phyloP scores from a whole-genome alignment of 2,113 vertebrate genomes.

The Butastur rufipennis region DNA sequence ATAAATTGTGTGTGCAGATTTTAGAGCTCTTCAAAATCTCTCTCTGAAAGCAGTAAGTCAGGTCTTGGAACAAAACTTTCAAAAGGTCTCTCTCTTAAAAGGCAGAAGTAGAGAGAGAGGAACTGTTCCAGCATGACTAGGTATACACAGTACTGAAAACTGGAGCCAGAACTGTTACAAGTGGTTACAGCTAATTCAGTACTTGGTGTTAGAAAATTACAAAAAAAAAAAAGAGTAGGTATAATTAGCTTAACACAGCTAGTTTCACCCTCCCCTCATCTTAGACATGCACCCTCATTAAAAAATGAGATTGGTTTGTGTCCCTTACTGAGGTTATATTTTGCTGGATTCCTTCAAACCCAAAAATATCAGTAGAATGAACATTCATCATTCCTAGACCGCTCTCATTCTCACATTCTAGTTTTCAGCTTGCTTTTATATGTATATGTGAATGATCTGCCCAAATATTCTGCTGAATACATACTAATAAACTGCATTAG shows the following conservation, averaged over 20 bases:
- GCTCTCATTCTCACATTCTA: background rate
- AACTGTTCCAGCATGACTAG: conserved; percentile 1
- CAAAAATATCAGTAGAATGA: conserved; percentile 10
- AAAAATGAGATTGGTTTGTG: background rate
- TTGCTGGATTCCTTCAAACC: background rate
- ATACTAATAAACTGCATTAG: background rate
- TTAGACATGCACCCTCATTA: background rate
- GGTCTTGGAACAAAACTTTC: conserved; percentile 1
- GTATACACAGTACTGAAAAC: background rate
- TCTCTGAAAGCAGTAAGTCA: background rate
- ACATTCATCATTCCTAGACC: background rate
- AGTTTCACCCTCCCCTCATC: background rate
- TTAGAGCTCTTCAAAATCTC: background rate
- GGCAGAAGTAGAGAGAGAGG: background rate
- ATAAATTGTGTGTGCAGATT: background rate
- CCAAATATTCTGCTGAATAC: background rate
- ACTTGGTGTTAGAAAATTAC: conserved; percentile 1
- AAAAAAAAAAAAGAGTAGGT: background rate
- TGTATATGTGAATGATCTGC: conserved; percentile 37
- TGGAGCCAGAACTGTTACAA: conserved; percentile 4
- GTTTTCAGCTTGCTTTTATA: conserved; percentile 40
- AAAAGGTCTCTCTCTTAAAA: background rate
- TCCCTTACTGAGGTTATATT: background rate
- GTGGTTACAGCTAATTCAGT: conserved; percentile 12
- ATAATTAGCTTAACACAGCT: conserved; percentile 11